phyloP scores from a whole-genome alignment of 2,113 vertebrate genomes.

The Nyctereutes procyonoides region DNA sequence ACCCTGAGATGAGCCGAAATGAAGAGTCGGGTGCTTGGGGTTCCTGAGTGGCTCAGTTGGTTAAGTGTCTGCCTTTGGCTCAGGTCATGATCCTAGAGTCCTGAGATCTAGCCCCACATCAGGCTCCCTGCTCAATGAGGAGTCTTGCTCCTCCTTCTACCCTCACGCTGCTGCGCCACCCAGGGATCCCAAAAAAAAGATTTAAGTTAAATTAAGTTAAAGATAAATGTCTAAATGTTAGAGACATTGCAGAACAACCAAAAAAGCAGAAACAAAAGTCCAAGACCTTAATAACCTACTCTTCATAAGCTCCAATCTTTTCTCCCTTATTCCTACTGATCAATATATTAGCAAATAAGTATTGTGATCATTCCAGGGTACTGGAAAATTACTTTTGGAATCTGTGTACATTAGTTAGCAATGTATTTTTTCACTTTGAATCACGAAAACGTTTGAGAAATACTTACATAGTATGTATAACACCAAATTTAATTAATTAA shows the following conservation, averaged over 20 bases:
- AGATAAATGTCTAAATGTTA: neutral
- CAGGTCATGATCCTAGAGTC: no score
- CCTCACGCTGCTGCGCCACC: no score
- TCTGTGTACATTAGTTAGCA: neutral
- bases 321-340: neutral
- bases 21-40: no score
- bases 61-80: no score
- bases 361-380: neutral
- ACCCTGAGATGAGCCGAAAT: no score
- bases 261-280: neutral
- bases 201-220: neutral
- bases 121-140: no score
- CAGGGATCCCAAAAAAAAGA: neutral
- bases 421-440: neutral
- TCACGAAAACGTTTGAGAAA: neutral
- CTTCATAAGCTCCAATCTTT: neutral
- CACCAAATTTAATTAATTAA: neutral
- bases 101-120: no score
- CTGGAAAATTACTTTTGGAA: neutral
- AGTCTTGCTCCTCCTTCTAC: no score
- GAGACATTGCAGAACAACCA: neutral
- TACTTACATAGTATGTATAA: neutral
- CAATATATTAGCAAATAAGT: neutral
- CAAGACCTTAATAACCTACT: neutral
- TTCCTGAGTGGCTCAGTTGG: no score